A percentile compares a stretch with the other conserved stretches of the same genome.
Conservation (phyloP, 2,113 vertebrate species). For the Chloropsis cyanopogon region DNA sequence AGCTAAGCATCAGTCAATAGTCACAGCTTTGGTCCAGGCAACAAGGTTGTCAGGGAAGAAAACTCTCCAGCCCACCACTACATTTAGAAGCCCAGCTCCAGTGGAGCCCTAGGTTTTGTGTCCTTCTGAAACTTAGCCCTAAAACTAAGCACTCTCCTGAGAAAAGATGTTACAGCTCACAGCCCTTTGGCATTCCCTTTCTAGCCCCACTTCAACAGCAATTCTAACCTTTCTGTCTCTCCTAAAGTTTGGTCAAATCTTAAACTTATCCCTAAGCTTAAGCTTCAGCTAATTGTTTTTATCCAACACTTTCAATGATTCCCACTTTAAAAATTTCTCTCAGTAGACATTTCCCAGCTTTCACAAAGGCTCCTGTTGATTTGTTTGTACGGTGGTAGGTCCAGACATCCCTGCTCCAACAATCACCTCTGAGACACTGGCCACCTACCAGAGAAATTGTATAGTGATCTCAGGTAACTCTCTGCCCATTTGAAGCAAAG, state of each 20-base stretch:
- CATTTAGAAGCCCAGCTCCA: background rate
- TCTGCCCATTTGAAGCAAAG: background rate
- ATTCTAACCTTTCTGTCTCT: background rate
- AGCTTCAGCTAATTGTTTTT: background rate
- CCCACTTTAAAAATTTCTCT: background rate
- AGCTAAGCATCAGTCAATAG: background rate
- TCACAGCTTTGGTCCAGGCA: background rate
- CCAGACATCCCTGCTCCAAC: background rate
- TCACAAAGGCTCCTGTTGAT: background rate
- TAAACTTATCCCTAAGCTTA: background rate
- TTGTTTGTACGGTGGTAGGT: rapidly evolving
- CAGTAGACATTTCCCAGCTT: background rate
- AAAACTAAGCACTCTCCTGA: background rate
- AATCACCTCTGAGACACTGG: background rate
- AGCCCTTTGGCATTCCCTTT: background rate
- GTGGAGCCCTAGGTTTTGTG: background rate
- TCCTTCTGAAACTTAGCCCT: background rate
- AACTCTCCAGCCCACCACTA: background rate
- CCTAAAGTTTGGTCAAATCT: background rate
- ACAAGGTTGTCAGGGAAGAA: background rate
- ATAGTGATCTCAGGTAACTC: background rate
- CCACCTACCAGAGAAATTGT: background rate
- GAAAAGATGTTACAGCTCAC: background rate
- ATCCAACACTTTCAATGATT: background rate
- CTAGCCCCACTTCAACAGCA: background rate